Percentiles rank a stretch among this genome's conserved stretches.
Conservation (phyloP, 2,797 vertebrate genomes). For the Mallotus villosus region DNA sequence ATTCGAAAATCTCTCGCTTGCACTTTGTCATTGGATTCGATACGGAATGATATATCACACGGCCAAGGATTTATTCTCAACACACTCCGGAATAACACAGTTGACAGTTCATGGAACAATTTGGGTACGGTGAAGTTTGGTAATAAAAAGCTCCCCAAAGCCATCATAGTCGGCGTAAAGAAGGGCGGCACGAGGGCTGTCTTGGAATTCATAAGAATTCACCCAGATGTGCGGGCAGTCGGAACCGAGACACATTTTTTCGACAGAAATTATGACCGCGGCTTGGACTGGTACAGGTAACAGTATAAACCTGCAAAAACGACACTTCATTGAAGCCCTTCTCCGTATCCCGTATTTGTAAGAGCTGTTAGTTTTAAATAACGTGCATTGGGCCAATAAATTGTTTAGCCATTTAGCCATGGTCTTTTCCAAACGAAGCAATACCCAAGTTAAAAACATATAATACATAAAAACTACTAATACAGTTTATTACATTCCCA, state of each 20-base stretch:
- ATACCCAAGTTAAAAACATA: no score
- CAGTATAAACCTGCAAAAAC: conserved; percentile 18
- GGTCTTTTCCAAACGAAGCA: no score
- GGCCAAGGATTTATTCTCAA: conserved; percentile 39
- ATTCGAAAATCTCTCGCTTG: conserved; percentile 74
- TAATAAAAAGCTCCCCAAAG: conserved; percentile 85
- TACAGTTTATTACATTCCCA: not conserved
- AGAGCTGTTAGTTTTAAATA: no score
- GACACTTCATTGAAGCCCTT: no score
- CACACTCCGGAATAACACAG: conserved; percentile 58
- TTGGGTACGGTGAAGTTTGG: conserved; percentile 72
- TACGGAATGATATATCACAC: conserved; percentile 32
- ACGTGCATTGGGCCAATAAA: no score
- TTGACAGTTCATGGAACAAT: conserved; percentile 37
- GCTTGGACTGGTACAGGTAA: conserved; percentile 94
- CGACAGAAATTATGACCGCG: conserved; percentile 86
- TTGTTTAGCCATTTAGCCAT: no score
- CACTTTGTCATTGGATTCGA: conserved; percentile 36
- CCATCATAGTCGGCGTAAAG: conserved; percentile 90
- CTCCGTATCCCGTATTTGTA: no score
- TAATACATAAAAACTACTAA: no score
- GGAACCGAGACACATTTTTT: conserved; percentile 93
- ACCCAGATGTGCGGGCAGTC: conserved; percentile 87
- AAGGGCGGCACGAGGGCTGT: conserved; percentile 90
- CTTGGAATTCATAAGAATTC: conserved; percentile 88